A percentile compares a stretch with the other conserved stretches of the same genome.
Conservation (phyloP, 35 echinoderm and acorn worm genomes). For the Holothuria glaberrima region DNA sequence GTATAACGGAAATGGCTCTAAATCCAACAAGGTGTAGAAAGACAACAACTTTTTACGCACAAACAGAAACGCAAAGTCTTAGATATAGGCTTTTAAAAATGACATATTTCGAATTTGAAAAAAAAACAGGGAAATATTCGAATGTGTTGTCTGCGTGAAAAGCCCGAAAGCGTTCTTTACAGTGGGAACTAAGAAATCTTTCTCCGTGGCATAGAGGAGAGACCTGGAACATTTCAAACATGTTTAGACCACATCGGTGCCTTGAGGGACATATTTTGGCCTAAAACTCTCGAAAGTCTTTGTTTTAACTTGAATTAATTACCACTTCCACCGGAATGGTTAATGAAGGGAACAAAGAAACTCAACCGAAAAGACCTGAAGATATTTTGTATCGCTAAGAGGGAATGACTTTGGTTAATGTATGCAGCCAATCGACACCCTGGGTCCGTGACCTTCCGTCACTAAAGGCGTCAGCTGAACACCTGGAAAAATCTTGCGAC, state of each 20-base stretch:
- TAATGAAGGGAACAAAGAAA: constrained; percentile 31
- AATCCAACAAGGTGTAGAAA: too few relatives aligned
- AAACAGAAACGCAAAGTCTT: too few relatives aligned
- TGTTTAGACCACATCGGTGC: background rate
- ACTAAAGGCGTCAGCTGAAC: background rate
- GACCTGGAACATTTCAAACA: constrained; percentile 31
- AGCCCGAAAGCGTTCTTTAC: too few relatives aligned
- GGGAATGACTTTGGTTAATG: constrained; percentile 29
- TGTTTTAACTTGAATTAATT: constrained; percentile 51
- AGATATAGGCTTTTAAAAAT: too few relatives aligned
- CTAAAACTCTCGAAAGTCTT: constrained; percentile 3
- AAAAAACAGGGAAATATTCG: too few relatives aligned
- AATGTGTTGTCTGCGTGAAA: too few relatives aligned
- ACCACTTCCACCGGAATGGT: constrained; percentile 10
- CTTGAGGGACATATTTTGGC: constrained; percentile 21
- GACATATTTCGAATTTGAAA: too few relatives aligned
- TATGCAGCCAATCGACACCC: constrained; percentile 14
- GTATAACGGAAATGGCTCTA: too few relatives aligned
- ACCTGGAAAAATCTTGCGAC: constrained; percentile 20
- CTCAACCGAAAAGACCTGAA: constrained; percentile 17
- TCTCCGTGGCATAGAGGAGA: background rate
- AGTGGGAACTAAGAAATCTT: too few relatives aligned
- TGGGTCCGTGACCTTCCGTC: constrained; percentile 17
- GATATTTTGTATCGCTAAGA: constrained; percentile 38
- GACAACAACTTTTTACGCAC: too few relatives aligned